Conservation (phyloP, 2,888 invertebrate genomes). For the Aporophyla lueneburgensis region DNA sequence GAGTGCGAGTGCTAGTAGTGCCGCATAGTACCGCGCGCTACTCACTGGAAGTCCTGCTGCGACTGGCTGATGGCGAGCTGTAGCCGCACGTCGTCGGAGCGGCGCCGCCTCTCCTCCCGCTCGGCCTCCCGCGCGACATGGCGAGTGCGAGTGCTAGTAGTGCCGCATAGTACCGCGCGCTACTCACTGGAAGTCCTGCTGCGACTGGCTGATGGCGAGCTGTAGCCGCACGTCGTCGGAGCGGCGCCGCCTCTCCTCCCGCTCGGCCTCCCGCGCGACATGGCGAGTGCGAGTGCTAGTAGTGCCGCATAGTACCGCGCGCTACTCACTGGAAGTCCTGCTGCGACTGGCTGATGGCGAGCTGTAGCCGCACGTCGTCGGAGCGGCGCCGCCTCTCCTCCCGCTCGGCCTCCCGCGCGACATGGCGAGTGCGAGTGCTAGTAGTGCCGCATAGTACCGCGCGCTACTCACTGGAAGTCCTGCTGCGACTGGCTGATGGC, state of each 20-base stretch:
- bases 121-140: slow-evolving; percentile 99
- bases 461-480: slow-evolving; percentile 94
- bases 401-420: slow-evolving; percentile 99
- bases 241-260: slow-evolving; percentile 97
- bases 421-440: slow-evolving; percentile 97
- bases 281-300: slow-evolving; percentile 95
- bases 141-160: slow-evolving; percentile 94
- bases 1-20: slow-evolving; percentile 91
- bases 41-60: slow-evolving; percentile 97
- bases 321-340: slow-evolving; percentile 95
- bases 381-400: slow-evolving; percentile 98
- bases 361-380: slow-evolving; percentile 98
- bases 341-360: slow-evolving; percentile 98
- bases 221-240: slow-evolving; percentile 99
- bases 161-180: not conserved
- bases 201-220: slow-evolving; percentile 98
- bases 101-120: slow-evolving; percentile 97
- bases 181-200: slow-evolving; percentile 96
- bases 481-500: slow-evolving; percentile 98
- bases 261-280: slow-evolving; percentile 99
- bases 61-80: slow-evolving; percentile 98
- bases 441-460: not conserved
- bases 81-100: slow-evolving; percentile 98
- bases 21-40: not conserved
- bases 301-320: not conserved